Conservation (phyloP, 2,113 vertebrate species). For the Pipra filicauda region DNA sequence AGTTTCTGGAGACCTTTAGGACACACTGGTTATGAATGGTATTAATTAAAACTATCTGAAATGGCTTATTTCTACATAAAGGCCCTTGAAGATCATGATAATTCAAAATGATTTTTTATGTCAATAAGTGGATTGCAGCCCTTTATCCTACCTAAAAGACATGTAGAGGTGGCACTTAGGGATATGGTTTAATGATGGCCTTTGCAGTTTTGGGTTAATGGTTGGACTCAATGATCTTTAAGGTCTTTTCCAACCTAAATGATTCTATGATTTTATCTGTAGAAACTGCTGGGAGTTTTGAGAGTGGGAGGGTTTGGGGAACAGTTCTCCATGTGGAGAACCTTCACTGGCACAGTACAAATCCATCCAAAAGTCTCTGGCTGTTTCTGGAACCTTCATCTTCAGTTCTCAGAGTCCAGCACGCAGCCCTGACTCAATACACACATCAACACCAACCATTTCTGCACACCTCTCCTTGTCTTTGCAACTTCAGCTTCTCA, state of each 20-base stretch:
- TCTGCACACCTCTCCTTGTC: rapidly evolving
- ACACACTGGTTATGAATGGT: not conserved
- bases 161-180: not conserved
- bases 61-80: not conserved
- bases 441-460: not conserved
- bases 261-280: not conserved
- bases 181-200: not conserved
- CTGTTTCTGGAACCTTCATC: not conserved
- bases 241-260: not conserved
- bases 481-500: rapidly evolving
- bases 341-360: not conserved
- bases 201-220: not conserved
- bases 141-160: not conserved
- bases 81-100: not conserved
- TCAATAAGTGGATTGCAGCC: not conserved
- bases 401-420: not conserved
- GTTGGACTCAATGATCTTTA: not conserved
- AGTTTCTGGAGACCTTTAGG: not conserved
- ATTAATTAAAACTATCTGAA: not conserved
- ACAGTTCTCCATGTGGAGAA: rapidly evolving
- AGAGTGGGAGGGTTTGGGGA: not conserved
- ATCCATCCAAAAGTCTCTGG: not conserved
- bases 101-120: not conserved
- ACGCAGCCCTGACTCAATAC: rapidly evolving
- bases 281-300: not conserved